These are phyloP conservation scores for Melanotaenia maccullochi DNA, from an alignment of 2,797 vertebrate species.

Conservation along the genomic window DNA sequence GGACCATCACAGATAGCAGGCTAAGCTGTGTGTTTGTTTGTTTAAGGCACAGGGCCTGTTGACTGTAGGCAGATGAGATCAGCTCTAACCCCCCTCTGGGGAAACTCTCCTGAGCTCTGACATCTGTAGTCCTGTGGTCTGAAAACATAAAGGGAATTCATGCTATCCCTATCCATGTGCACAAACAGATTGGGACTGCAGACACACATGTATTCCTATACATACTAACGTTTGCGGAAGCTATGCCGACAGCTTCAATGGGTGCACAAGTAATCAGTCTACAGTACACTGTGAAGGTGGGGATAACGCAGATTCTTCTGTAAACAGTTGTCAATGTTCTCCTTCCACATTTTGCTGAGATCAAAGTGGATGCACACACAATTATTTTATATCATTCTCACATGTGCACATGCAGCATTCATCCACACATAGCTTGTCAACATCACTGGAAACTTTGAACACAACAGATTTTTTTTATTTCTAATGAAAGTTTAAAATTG, in stretches of 20 bases:
- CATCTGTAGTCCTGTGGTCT: slow-evolving; percentile 61
- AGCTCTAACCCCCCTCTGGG: slow-evolving; percentile 42
- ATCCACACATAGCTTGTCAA: slow-evolving; percentile 22
- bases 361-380: neutral
- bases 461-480: neutral
- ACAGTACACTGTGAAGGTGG: neutral
- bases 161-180: neutral
- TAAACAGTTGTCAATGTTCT: neutral
- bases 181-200: neutral
- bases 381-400: neutral
- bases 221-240: neutral
- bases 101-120: slow-evolving; percentile 61
- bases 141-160: slow-evolving; percentile 28
- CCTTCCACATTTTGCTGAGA: neutral
- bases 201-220: neutral
- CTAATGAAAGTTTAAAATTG: slow-evolving; percentile 1
- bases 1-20: slow-evolving; percentile 74
- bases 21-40: slow-evolving; percentile 81
- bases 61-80: slow-evolving; percentile 79
- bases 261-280: neutral
- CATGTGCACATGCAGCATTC: slow-evolving; percentile 9
- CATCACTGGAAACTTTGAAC: slow-evolving; percentile 6
- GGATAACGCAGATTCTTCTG: neutral
- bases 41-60: slow-evolving; percentile 79
- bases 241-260: neutral